Evolutionary conservation across 2,797 vertebrate genomes (phyloP).

Genomic region (Rhinella marina): DNA sequence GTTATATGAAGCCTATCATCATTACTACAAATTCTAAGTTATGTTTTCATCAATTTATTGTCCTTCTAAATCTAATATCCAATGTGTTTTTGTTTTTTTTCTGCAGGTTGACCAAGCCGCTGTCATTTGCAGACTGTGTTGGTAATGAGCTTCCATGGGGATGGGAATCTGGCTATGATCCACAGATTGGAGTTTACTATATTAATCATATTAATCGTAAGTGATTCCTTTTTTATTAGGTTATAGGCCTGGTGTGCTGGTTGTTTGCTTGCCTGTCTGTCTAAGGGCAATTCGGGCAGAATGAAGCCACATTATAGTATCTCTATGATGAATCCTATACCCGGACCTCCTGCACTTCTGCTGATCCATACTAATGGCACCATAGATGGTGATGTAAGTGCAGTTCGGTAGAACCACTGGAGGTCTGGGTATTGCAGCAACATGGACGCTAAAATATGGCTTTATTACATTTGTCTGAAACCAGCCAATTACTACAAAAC

Average conservation of each 20-base stretch:
- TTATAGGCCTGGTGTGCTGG: not conserved
- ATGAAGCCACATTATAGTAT: not conserved
- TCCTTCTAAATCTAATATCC: not conserved
- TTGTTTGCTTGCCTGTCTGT: too few species aligned
- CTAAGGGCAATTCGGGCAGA: too few species aligned
- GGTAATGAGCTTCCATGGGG: constrained; percentile 84
- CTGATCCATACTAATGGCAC: too few species aligned
- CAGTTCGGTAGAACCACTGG: not conserved
- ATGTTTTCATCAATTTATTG: not conserved
- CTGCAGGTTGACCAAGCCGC: constrained; percentile 80
- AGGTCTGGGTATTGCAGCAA: too few species aligned
- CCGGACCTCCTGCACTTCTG: too few species aligned
- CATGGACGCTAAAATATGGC: too few species aligned
- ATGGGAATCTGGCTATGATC: constrained; percentile 81
- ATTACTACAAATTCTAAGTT: not conserved
- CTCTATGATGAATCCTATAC: too few species aligned
- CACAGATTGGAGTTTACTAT: constrained; percentile 82
- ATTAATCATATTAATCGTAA: constrained; percentile 84
- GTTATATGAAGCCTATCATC: not conserved
- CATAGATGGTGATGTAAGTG: not conserved
- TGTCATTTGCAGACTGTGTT: constrained; percentile 84
- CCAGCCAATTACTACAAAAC: too few species aligned
- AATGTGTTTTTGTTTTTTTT: not conserved
- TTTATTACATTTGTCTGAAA: too few species aligned
- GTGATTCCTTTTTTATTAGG: constrained; percentile 62